Evolutionary conservation across 1,140 invertebrate genomes (phyloP).

Genomic region (Drosophila tropicalis): DNA sequence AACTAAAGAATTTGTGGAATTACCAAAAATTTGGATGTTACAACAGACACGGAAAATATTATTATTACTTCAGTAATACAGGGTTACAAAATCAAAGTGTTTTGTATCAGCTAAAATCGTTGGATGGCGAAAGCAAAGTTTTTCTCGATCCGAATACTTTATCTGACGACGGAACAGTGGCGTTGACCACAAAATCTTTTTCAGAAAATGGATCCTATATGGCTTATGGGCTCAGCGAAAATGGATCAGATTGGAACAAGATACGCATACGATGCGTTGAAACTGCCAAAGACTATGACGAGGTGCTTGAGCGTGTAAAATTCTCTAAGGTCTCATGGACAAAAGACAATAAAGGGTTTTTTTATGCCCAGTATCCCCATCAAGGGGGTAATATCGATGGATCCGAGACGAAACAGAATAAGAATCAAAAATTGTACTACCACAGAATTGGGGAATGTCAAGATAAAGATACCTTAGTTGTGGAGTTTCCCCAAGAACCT

Average conservation of each 20-base stretch:
- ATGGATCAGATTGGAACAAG: constrained; percentile 97
- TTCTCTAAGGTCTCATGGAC: constrained; percentile 96
- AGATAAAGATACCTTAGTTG: constrained; percentile 93
- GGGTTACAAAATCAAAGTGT: constrained; percentile 98
- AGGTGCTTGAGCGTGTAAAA: constrained; percentile 95
- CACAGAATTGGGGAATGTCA: constrained; percentile 95
- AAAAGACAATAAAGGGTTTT: constrained; percentile 96
- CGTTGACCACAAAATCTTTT: constrained; percentile 91
- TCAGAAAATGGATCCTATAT: constrained; percentile 95
- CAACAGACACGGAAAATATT: constrained; percentile 90
- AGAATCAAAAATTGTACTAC: constrained; percentile 97
- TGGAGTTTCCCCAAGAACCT: constrained; percentile 96
- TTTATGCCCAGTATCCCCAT: constrained; percentile 93
- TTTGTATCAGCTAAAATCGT: constrained; percentile 93
- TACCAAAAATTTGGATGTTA: constrained; percentile 97
- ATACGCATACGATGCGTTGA: constrained; percentile 92
- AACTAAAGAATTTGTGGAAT: constrained; percentile 96
- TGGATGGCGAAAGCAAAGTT: constrained; percentile 91
- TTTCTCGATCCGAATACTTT: constrained; percentile 97
- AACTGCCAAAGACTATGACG: constrained; percentile 93
- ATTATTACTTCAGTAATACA: constrained; percentile 96
- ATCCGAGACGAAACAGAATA: constrained; percentile 92
- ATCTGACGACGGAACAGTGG: constrained; percentile 96
- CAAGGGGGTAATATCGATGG: constrained; percentile 93
- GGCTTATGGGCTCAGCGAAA: constrained; percentile 95